A percentile compares a stretch with the other conserved stretches of the same genome.
phyloP scores from a whole-genome alignment of 35 echinoderm and acorn worm genomes.

The Eucidaris tribuloides region DNA sequence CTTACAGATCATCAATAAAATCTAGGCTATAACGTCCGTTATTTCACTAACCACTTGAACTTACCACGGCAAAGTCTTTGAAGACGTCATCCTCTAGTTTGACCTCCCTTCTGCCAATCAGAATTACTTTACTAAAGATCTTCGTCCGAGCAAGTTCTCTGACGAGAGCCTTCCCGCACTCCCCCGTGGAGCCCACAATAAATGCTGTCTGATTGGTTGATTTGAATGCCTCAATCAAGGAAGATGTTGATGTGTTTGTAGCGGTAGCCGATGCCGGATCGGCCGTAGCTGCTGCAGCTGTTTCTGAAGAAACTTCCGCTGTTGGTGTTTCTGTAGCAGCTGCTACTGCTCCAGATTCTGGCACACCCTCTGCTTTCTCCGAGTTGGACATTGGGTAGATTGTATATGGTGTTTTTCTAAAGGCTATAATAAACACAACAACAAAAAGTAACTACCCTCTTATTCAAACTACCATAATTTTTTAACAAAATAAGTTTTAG shows the following conservation, averaged over 20 bases:
- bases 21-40: too few relatives aligned
- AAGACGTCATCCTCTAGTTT: conserved; percentile 66
- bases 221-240: conserved; percentile 11
- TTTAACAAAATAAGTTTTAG: too few relatives aligned
- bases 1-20: too few relatives aligned
- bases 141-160: conserved; percentile 56
- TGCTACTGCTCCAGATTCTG: too few relatives aligned
- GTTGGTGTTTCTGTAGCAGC: not conserved
- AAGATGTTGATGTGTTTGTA: not conserved
- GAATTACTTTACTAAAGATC: conserved; percentile 58
- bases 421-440: too few relatives aligned
- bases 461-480: too few relatives aligned
- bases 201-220: conserved; percentile 43
- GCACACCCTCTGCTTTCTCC: too few relatives aligned
- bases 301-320: not conserved
- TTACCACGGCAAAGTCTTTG: conserved; percentile 69
- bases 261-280: not conserved
- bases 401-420: too few relatives aligned
- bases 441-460: too few relatives aligned
- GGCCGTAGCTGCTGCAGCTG: not conserved
- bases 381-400: too few relatives aligned
- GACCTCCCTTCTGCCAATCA: conserved; percentile 78
- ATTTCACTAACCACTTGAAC: too few relatives aligned
- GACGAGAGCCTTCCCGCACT: conserved; percentile 73
- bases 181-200: conserved; percentile 77